A percentile compares a stretch with the other conserved stretches of the same genome.
Conservation (phyloP, 2,888 invertebrate genomes). For the Spodoptera littoralis region DNA sequence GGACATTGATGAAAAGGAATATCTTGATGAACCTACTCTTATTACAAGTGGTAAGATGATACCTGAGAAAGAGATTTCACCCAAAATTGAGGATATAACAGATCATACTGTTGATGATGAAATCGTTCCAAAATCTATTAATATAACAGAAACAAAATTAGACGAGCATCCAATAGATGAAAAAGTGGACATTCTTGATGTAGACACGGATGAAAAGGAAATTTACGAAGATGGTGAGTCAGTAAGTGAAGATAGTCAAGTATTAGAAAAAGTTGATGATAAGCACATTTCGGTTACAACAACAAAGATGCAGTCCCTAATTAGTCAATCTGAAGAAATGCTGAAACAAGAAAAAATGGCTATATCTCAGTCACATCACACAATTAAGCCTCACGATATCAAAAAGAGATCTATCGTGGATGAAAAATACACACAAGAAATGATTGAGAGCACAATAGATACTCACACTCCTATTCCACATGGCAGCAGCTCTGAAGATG, state of each 20-base stretch:
- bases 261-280: constrained; percentile 38
- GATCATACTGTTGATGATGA: constrained; percentile 15
- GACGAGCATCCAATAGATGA: constrained; percentile 7
- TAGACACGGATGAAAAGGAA: constrained; percentile 52
- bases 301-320: constrained; percentile 40
- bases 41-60: background rate
- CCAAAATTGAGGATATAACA: constrained; percentile 18
- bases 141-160: background rate
- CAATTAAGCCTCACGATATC: constrained; percentile 46
- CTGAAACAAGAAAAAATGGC: constrained; percentile 62
- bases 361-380: constrained; percentile 47
- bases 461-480: constrained; percentile 65
- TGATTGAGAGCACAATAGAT: constrained; percentile 67
- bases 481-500: constrained; percentile 81
- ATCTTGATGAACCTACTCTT: constrained; percentile 7
- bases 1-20: constrained; percentile 62
- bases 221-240: constrained; percentile 60
- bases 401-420: constrained; percentile 52
- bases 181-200: constrained; percentile 20
- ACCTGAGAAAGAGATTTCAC: background rate
- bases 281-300: constrained; percentile 44
- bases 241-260: constrained; percentile 60
- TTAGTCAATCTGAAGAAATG: constrained; percentile 63
- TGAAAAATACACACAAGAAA: constrained; percentile 51
- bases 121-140: constrained; percentile 8